A percentile compares a stretch with the other conserved stretches of the same genome.
Evolutionary conservation across 2,797 vertebrate species (phyloP).

Genomic region (Pantherophis vulpinus): DNA sequence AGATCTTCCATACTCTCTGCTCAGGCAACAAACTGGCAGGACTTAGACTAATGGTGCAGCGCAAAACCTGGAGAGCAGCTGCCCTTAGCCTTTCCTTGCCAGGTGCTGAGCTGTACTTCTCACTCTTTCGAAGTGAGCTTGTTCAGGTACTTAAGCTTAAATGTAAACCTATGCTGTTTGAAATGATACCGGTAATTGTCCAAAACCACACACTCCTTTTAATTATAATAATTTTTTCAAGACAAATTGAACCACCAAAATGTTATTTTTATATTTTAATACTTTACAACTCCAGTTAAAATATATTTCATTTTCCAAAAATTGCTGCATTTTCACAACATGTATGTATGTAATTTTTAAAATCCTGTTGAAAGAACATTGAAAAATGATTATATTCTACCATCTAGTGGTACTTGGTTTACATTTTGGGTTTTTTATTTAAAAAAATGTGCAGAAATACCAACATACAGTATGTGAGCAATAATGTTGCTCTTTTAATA

Average conservation of each 20-base stretch:
- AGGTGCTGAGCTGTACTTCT: background rate
- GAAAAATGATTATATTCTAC: slow-evolving; percentile 48
- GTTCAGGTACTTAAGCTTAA: background rate
- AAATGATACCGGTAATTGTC: background rate
- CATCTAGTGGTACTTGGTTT: slow-evolving; percentile 60
- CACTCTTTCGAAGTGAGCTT: background rate
- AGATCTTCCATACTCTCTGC: background rate
- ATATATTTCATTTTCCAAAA: background rate
- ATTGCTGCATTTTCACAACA: background rate
- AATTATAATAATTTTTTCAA: background rate
- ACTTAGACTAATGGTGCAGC: background rate
- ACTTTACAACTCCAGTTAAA: background rate
- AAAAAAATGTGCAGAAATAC: background rate
- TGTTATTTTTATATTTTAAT: background rate
- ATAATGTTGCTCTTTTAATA: background rate
- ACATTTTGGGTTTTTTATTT: background rate
- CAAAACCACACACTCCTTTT: slow-evolving; percentile 22
- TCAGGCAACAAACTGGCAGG: background rate
- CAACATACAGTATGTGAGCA: background rate
- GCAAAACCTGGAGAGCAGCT: background rate
- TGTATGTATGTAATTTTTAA: background rate
- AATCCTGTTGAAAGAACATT: background rate
- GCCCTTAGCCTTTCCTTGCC: background rate
- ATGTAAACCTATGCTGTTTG: background rate
- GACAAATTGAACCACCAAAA: background rate